Evolutionary conservation across 2,888 invertebrate genomes (phyloP).

Genomic region (Calephelis perditalis): DNA sequence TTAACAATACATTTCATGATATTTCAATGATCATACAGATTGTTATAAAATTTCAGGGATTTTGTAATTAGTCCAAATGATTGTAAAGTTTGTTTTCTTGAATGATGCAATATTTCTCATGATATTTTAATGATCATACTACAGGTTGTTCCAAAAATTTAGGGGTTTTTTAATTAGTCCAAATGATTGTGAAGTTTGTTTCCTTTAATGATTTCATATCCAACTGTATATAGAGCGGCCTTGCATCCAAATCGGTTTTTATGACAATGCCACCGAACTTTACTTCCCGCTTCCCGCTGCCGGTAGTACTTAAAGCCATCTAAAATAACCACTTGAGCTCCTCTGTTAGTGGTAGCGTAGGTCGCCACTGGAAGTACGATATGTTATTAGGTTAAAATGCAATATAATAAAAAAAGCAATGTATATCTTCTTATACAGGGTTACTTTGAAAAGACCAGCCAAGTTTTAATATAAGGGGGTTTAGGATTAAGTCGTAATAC

Average conservation of each 20-base stretch:
- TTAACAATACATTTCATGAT: too few species aligned
- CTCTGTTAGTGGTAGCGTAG: neutral
- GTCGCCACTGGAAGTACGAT: neutral
- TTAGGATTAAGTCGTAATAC: too few species aligned
- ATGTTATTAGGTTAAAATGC: neutral
- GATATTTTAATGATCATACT: too few species aligned
- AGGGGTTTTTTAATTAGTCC: neutral
- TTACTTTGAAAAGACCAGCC: too few species aligned
- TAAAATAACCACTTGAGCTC: conserved; percentile 4
- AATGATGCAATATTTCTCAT: neutral
- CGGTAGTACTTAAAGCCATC: conserved; percentile 3
- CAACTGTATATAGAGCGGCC: conserved; percentile 17
- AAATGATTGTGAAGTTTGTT: conserved; percentile 3
- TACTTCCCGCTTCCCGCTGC: neutral
- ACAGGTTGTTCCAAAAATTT: too few species aligned
- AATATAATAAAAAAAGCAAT: too few species aligned
- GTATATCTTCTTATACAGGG: too few species aligned
- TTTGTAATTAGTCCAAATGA: neutral
- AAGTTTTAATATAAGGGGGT: too few species aligned
- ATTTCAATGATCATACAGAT: too few species aligned
- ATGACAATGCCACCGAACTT: conserved; percentile 14
- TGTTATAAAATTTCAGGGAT: too few species aligned
- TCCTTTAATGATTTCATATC: neutral
- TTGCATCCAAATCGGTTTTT: conserved; percentile 26
- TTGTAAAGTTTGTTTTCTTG: neutral